Percentiles rank a stretch among this genome's conserved stretches.
Conservation (phyloP, 2,888 invertebrate species). For the Leptothorax acervorum region DNA sequence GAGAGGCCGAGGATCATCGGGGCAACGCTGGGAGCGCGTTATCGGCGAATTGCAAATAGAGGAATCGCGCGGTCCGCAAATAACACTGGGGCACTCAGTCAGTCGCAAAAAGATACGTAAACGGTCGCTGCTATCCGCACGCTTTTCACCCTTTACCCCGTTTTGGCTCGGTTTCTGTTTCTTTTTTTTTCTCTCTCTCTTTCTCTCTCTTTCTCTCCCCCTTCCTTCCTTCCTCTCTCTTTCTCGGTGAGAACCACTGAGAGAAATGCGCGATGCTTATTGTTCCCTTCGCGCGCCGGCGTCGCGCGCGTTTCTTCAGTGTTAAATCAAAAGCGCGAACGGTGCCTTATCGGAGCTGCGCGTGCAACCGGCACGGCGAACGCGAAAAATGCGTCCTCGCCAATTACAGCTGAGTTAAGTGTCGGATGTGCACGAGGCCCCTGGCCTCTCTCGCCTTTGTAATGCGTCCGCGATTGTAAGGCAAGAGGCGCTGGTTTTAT, state of each 20-base stretch:
- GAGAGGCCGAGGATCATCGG: slow-evolving; percentile 66
- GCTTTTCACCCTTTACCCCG: slow-evolving; percentile 49
- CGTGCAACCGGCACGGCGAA: slow-evolving; percentile 47
- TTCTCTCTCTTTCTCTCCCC: neutral
- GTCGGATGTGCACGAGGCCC: neutral
- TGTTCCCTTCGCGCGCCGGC: slow-evolving; percentile 46
- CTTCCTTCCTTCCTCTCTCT: neutral
- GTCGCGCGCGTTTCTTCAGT: slow-evolving; percentile 41
- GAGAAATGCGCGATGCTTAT: slow-evolving; percentile 41
- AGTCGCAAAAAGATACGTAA: slow-evolving; percentile 52
- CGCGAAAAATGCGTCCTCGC: neutral
- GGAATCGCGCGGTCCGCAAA: slow-evolving; percentile 67
- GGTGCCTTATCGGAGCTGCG: slow-evolving; percentile 57
- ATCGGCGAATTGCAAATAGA: slow-evolving; percentile 69
- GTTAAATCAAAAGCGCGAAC: slow-evolving; percentile 51
- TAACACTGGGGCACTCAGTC: slow-evolving; percentile 72
- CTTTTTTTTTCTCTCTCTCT: neutral
- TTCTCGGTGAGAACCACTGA: neutral
- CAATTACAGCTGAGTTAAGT: slow-evolving; percentile 13
- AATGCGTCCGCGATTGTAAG: neutral
- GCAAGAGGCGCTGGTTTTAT: neutral
- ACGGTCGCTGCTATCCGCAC: slow-evolving; percentile 31
- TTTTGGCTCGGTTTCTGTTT: neutral
- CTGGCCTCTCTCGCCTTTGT: neutral
- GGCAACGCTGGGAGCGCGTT: slow-evolving; percentile 65